Evolutionary conservation across 2,113 vertebrate genomes (phyloP).

Genomic region (Takifugu bimaculatus): DNA sequence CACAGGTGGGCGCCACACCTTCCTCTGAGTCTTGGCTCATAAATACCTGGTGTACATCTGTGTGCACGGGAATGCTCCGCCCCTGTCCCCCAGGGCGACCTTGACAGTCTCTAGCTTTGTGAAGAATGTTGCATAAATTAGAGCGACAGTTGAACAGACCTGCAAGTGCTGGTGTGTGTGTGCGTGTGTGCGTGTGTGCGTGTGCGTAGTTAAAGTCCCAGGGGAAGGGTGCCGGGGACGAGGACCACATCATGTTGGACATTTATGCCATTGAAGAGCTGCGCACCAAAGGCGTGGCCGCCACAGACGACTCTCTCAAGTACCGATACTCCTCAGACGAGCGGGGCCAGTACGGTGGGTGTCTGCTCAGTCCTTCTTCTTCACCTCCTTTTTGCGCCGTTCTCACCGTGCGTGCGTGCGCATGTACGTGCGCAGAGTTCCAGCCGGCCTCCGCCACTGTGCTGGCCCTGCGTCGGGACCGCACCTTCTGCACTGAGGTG

Average conservation of each 20-base stretch:
- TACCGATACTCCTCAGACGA: slow-evolving; percentile 81
- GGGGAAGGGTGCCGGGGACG: slow-evolving; percentile 86
- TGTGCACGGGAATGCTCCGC: no score
- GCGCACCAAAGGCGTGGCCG: slow-evolving; percentile 75
- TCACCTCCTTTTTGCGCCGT: neutral
- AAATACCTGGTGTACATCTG: no score
- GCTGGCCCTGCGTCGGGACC: slow-evolving; percentile 87
- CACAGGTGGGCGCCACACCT: slow-evolving; percentile 86
- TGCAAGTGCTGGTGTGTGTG: neutral
- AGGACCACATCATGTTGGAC: slow-evolving; percentile 94
- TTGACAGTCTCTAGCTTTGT: no score
- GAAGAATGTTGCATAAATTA: no score
- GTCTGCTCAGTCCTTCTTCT: neutral
- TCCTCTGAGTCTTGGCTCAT: no score
- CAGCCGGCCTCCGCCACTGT: slow-evolving; percentile 78
- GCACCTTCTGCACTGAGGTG: slow-evolving; percentile 85
- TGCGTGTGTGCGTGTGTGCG: slow-evolving; percentile 16
- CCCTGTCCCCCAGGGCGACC: no score
- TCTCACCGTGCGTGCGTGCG: fast-evolving
- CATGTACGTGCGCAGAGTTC: slow-evolving; percentile 71
- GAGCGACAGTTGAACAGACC: no score
- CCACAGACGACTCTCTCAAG: slow-evolving; percentile 86
- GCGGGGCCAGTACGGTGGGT: slow-evolving; percentile 75
- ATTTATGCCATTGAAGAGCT: slow-evolving; percentile 97
- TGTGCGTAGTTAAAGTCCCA: slow-evolving; percentile 86